These are phyloP conservation scores for Oriolus oriolus DNA, from an alignment of 2,113 vertebrate genomes.

Conservation along the genomic window DNA sequence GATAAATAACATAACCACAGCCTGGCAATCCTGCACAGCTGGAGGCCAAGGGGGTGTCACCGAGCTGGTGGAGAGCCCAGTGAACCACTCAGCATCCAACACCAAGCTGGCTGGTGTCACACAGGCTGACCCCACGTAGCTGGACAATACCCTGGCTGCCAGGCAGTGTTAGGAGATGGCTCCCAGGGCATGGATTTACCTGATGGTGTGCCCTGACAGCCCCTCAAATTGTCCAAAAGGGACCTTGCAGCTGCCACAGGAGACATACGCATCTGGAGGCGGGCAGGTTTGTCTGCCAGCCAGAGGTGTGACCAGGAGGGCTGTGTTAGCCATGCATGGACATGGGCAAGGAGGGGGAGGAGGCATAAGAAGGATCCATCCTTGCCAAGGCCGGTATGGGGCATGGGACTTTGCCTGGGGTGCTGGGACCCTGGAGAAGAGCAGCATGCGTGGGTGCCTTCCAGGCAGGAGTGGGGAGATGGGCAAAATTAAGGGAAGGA, in stretches of 20 bases:
- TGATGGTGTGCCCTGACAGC: background rate
- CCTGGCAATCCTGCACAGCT: background rate
- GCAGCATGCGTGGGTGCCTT: background rate
- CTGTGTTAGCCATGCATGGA: background rate
- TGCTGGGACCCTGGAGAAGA: background rate
- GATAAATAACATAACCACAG: background rate
- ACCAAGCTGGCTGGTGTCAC: background rate
- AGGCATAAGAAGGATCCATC: background rate
- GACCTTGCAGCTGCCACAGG: background rate
- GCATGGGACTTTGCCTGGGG: rapidly evolving
- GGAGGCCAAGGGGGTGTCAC: rapidly evolving
- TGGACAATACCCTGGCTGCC: background rate
- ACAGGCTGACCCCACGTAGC: rapidly evolving
- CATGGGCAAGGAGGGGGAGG: background rate
- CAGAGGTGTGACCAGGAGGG: background rate
- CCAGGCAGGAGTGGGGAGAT: background rate
- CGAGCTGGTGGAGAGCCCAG: rapidly evolving
- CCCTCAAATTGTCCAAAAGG: background rate
- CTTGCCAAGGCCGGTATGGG: background rate
- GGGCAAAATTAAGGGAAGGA: rapidly evolving
- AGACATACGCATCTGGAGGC: background rate
- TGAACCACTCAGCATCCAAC: background rate
- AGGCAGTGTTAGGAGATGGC: background rate
- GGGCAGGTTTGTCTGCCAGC: background rate
- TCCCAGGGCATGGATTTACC: background rate